Evolutionary conservation across 2,797 vertebrate genomes (phyloP).

Genomic region (Epinephelus malabaricus): DNA sequence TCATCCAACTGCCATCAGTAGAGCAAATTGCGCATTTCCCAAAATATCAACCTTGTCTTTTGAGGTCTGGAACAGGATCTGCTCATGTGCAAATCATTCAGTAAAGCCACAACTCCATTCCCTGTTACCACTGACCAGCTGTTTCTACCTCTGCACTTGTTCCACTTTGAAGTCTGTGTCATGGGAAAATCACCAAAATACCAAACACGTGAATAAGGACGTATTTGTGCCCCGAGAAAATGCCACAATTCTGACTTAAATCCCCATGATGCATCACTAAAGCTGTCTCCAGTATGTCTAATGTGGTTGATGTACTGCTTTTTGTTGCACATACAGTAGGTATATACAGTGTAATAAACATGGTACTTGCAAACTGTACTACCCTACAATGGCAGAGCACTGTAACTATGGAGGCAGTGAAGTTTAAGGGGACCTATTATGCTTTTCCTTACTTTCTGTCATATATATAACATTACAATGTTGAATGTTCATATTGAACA

Average conservation of each 20-base stretch:
- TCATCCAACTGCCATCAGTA: too few relatives aligned
- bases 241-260: neutral
- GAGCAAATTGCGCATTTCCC: too few relatives aligned
- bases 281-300: neutral
- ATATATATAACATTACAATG: too few relatives aligned
- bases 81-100: neutral
- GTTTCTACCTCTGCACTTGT: neutral
- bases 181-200: neutral
- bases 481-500: too few relatives aligned
- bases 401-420: too few relatives aligned
- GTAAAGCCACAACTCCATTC: neutral
- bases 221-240: neutral
- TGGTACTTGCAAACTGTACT: neutral
- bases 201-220: neutral
- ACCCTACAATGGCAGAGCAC: too few relatives aligned
- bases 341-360: neutral
- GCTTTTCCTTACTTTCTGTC: too few relatives aligned
- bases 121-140: neutral
- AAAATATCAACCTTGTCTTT: neutral
- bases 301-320: slow-evolving; percentile 1
- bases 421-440: too few relatives aligned
- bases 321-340: neutral
- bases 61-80: neutral
- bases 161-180: neutral
- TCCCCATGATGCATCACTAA: neutral